Evolutionary conservation across 2,888 invertebrate genomes (phyloP), one percentile per base, ranked within the genome.

Genomic region (Pachycephus smyrnensis): DNA sequence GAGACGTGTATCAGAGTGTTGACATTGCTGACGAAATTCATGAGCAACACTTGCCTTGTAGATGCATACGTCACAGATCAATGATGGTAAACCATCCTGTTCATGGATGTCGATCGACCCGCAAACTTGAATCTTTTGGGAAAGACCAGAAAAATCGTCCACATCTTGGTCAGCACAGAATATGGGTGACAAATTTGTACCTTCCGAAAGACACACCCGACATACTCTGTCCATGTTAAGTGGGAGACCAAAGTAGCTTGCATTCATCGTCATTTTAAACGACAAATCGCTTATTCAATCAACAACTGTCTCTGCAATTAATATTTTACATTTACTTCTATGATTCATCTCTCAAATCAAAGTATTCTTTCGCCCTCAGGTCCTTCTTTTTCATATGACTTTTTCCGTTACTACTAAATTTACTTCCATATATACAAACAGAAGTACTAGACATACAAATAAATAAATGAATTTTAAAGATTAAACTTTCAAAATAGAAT

Each of bases 1-100:
- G 68, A 91, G 82, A 79, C 88, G 87, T 40, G 90, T 84, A 77
- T 91, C 91, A 11, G 91, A 91, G 69, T 89, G 87, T 81, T 91
- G 91, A 80, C 91, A 91, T 73, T 90, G 89, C 69, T 91, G 89
- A 68, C 91, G 87, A 81, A 91, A 91, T 79, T 91, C 91, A 75
- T 91, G 89, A 30, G 91, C 91, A 33, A 91, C 86, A 23, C 85
- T 90, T n/a, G 90, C 90, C 82, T 91, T 91, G 76, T 90, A 91
- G 77, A 89, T 83, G 80, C 91, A 91, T 68, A 88, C 86, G 77
- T 90, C 88, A 80, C 91, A 91, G 77, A 91, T 91, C 73, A 89
- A 78, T 1, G 90, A 88, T 74, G 91, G 91, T 73, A 91, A 83
- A n/a, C 91, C 91, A 82, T 91, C 91, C 75, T 90, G 89, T 79